These are phyloP conservation scores for Lota lota DNA, from an alignment of 2,113 vertebrate species.

Conservation along the genomic window DNA sequence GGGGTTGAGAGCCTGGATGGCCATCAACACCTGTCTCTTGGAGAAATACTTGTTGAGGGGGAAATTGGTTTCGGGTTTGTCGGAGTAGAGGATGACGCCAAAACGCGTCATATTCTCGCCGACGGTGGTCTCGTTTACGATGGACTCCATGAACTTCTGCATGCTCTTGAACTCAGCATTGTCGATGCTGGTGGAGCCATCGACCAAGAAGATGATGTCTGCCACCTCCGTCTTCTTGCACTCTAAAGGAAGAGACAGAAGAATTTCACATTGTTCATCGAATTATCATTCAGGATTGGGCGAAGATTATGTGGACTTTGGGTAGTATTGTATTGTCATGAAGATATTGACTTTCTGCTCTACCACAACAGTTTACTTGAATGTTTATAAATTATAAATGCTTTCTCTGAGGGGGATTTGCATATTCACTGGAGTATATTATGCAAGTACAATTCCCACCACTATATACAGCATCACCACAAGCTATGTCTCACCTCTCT, in stretches of 20 bases:
- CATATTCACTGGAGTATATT: too few species aligned
- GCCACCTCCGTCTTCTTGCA: constrained; percentile 73
- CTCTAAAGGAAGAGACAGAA: constrained; percentile 43
- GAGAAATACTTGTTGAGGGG: constrained; percentile 51
- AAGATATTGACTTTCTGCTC: too few species aligned
- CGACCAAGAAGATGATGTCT: constrained; percentile 81
- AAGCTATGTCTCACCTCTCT: neutral
- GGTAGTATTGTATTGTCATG: too few species aligned
- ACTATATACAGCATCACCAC: too few species aligned
- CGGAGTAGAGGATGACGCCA: constrained; percentile 69
- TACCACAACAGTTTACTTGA: too few species aligned
- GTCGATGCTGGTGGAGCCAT: constrained; percentile 64
- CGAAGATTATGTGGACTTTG: too few species aligned
- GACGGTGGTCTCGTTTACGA: constrained; percentile 73
- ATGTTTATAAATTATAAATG: too few species aligned
- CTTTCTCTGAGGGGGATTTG: too few species aligned
- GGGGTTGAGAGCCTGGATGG: constrained; percentile 46
- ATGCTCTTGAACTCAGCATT: constrained; percentile 61
- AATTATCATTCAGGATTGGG: too few species aligned
- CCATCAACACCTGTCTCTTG: constrained; percentile 54
- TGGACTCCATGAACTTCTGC: constrained; percentile 67
- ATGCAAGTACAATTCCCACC: too few species aligned
- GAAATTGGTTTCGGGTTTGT: constrained; percentile 44
- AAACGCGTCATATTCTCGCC: constrained; percentile 67
- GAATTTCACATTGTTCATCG: neutral